These are phyloP conservation scores for Astyanax mexicanus DNA, from an alignment of 2,797 vertebrate species.

Conservation along the genomic window DNA sequence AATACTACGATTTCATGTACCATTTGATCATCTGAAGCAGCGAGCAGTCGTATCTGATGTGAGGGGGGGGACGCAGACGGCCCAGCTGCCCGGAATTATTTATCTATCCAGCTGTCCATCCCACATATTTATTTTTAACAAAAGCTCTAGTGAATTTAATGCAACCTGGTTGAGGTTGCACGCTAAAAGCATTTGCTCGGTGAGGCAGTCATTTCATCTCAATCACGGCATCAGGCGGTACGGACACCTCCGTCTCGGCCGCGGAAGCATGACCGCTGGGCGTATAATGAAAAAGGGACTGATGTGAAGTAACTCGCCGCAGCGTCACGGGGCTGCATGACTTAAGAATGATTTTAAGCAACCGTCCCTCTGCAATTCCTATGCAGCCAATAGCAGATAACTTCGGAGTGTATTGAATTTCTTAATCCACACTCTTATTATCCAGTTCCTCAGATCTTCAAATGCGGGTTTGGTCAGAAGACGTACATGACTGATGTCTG, in stretches of 20 bases:
- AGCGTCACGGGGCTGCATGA: not conserved
- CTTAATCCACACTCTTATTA: not conserved
- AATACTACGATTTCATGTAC: slow-evolving; percentile 52
- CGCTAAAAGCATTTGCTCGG: slow-evolving; percentile 38
- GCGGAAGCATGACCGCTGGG: slow-evolving; percentile 31
- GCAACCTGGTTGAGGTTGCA: slow-evolving; percentile 26
- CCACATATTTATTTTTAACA: slow-evolving; percentile 67
- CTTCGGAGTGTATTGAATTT: not conserved
- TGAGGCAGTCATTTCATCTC: slow-evolving; percentile 34
- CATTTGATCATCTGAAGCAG: slow-evolving; percentile 41
- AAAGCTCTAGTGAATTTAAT: slow-evolving; percentile 56
- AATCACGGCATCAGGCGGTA: not conserved
- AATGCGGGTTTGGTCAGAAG: not conserved
- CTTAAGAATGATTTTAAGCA: slow-evolving; percentile 6
- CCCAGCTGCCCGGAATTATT: slow-evolving; percentile 57
- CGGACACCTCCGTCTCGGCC: slow-evolving; percentile 18
- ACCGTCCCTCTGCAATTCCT: not conserved
- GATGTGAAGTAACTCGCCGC: not conserved
- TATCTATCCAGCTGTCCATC: slow-evolving; percentile 53
- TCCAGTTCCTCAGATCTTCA: not conserved
- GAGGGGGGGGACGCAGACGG: slow-evolving; percentile 9
- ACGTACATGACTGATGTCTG: no score
- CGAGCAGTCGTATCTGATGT: slow-evolving; percentile 12
- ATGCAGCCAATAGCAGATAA: not conserved
- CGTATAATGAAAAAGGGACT: slow-evolving; percentile 24